Evolutionary conservation across 2,797 vertebrate genomes (phyloP).

Genomic region (Gallinago solitaria): DNA sequence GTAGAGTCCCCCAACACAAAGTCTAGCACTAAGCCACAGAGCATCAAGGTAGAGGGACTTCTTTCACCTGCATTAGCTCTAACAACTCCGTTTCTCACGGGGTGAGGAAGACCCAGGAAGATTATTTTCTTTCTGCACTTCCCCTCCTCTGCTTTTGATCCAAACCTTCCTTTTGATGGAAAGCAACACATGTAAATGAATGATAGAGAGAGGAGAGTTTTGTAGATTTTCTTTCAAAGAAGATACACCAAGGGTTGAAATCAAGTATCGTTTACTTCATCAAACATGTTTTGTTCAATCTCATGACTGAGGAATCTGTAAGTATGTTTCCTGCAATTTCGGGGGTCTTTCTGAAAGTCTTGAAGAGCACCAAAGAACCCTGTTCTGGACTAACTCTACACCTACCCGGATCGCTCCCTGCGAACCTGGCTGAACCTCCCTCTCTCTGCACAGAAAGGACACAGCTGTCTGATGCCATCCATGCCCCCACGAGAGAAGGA

Average conservation of each 20-base stretch:
- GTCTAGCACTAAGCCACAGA: neutral
- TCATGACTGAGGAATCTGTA: neutral
- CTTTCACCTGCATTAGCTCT: neutral
- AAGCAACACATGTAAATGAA: neutral
- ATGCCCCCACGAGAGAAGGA: neutral
- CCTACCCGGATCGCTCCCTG: neutral
- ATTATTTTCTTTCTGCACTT: neutral
- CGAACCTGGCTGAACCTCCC: neutral
- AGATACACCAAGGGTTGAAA: neutral
- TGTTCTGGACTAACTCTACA: neutral
- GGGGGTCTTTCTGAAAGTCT: neutral
- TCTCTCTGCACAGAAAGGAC: neutral
- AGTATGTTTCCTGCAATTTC: neutral
- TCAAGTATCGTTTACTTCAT: neutral
- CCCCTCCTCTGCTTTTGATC: neutral
- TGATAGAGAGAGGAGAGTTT: neutral
- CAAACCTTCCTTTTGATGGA: too few relatives aligned
- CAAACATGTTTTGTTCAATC: neutral
- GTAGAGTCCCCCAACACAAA: neutral
- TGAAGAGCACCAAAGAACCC: neutral
- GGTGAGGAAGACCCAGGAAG: neutral
- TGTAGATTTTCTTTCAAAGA: neutral
- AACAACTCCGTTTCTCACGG: neutral
- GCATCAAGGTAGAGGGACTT: accelerated
- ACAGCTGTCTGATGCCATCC: neutral